phyloP scores from a whole-genome alignment of 1,140 invertebrate species.

The Daktulosphaira vitifoliae region DNA sequence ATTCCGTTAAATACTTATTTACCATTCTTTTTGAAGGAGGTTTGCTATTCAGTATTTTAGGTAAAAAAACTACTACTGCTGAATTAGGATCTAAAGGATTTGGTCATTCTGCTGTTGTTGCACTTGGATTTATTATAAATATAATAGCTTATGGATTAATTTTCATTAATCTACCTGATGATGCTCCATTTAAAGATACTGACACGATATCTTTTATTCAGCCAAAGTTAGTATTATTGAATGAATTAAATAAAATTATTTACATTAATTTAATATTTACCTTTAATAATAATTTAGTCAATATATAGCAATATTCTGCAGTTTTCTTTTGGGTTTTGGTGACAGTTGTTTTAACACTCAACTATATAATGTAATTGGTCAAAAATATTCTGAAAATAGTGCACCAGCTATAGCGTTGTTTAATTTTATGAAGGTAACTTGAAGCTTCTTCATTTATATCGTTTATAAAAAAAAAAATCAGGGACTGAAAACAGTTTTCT shows the following conservation, averaged over 20 bases:
- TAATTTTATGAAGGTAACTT: constrained; percentile 41
- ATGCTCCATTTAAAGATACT: constrained; percentile 41
- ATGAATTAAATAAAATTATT: neutral
- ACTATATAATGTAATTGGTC: constrained; percentile 83
- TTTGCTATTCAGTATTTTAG: constrained; percentile 76
- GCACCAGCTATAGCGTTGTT: constrained; percentile 40
- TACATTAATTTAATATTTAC: neutral
- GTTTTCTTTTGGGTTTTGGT: constrained; percentile 85
- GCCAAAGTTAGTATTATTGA: constrained; percentile 35
- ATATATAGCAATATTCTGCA: constrained; percentile 73
- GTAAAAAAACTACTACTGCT: constrained; percentile 66
- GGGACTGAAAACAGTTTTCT: too few species aligned
- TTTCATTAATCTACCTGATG: constrained; percentile 40
- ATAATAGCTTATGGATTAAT: constrained; percentile 37
- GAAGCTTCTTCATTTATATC: too few species aligned
- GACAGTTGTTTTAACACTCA: constrained; percentile 96
- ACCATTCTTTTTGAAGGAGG: too few species aligned
- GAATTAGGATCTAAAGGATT: neutral
- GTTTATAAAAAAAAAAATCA: too few species aligned
- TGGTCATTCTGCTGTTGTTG: constrained; percentile 68
- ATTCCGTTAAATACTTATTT: too few species aligned
- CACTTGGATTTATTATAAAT: constrained; percentile 39
- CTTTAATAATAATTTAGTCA: constrained; percentile 46
- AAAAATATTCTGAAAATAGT: constrained; percentile 50
- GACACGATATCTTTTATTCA: constrained; percentile 34